phyloP scores from a whole-genome alignment of 2,797 vertebrate genomes.

The Poecilia velifera region DNA sequence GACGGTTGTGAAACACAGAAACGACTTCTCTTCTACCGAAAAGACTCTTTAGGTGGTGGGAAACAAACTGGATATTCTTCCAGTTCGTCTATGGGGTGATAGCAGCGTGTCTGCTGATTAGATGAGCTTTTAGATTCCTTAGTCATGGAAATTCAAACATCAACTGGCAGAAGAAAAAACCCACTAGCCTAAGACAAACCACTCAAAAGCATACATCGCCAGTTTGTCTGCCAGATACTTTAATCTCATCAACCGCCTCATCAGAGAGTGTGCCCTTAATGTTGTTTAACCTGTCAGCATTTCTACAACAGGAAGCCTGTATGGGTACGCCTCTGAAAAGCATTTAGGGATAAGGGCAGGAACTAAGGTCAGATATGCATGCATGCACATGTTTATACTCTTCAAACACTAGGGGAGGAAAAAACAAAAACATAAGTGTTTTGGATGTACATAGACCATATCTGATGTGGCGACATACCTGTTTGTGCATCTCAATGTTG shows the following conservation, averaged over 20 bases:
- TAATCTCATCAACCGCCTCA: constrained; percentile 88
- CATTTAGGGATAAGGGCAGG: constrained; percentile 67
- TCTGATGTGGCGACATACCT: constrained; percentile 86
- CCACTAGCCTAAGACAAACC: constrained; percentile 36
- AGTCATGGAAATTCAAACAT: constrained; percentile 50
- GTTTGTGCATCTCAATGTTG: constrained; percentile 99
- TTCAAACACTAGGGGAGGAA: constrained; percentile 31
- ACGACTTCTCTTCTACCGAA: constrained; percentile 10
- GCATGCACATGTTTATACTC: constrained; percentile 50
- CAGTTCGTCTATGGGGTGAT: constrained; percentile 52
- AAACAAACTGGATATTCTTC: constrained; percentile 28
- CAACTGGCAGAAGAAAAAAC: neutral
- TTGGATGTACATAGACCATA: constrained; percentile 49
- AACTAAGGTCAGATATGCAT: constrained; percentile 62
- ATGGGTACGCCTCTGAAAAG: constrained; percentile 52
- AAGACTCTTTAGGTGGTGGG: constrained; percentile 5
- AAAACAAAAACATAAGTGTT: constrained; percentile 37
- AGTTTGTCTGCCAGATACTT: constrained; percentile 81
- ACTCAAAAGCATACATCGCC: constrained; percentile 57
- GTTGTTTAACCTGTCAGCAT: constrained; percentile 78
- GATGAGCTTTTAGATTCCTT: constrained; percentile 81
- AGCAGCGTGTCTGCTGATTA: constrained; percentile 67
- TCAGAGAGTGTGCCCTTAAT: constrained; percentile 72
- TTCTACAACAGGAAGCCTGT: constrained; percentile 70
- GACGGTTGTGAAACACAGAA: constrained; percentile 1